Conservation (phyloP, 1,140 invertebrate species). For the Trinorchestia longiramus region DNA sequence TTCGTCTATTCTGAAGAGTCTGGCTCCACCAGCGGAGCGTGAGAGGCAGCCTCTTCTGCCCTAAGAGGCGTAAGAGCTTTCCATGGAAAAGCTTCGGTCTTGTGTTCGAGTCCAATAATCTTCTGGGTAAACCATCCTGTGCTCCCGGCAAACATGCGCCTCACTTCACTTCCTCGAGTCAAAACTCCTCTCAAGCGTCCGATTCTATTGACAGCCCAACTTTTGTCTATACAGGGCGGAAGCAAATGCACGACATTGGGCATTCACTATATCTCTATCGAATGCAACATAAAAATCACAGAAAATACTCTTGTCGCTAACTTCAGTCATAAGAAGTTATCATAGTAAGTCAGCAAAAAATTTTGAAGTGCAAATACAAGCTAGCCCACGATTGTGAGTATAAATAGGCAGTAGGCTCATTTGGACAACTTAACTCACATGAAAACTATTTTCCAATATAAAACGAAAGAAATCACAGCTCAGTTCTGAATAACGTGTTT, state of each 20-base stretch:
- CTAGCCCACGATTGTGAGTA: not conserved
- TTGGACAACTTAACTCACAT: too few species aligned
- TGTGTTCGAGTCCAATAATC: slow-evolving; percentile 49
- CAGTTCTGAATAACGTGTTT: not conserved
- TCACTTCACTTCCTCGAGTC: slow-evolving; percentile 35
- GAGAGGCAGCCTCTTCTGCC: slow-evolving; percentile 21
- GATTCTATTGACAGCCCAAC: not conserved
- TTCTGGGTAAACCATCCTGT: slow-evolving; percentile 48
- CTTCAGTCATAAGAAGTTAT: not conserved
- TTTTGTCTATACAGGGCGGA: not conserved
- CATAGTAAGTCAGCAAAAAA: not conserved
- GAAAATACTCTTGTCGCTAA: not conserved
- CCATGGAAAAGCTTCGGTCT: slow-evolving; percentile 27
- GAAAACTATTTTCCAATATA: too few species aligned
- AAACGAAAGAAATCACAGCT: too few species aligned
- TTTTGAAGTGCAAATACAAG: not conserved
- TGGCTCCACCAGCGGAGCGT: slow-evolving; percentile 15
- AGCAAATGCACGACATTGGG: not conserved
- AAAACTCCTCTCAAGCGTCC: slow-evolving; percentile 45
- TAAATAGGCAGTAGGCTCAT: not conserved
- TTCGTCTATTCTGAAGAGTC: not conserved
- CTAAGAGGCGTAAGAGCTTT: slow-evolving; percentile 51
- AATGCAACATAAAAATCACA: not conserved
- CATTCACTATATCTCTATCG: not conserved
- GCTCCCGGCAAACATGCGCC: slow-evolving; percentile 27